A percentile compares a stretch with the other conserved stretches of the same genome.
phyloP scores from a whole-genome alignment of 1,140 invertebrate species.

The Geopemphigus sp. region DNA sequence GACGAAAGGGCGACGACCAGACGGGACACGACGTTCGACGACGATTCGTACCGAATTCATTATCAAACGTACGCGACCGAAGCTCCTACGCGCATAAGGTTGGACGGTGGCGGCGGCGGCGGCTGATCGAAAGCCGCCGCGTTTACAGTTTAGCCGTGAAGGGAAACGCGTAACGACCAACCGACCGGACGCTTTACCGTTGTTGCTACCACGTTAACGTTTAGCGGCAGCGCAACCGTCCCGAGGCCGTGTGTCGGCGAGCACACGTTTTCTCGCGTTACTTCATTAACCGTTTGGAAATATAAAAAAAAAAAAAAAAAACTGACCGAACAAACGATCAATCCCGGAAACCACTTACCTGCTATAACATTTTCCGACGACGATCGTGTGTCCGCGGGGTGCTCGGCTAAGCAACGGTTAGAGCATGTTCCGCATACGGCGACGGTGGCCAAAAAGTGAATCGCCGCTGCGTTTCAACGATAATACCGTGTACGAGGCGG shows the following conservation, averaged over 20 bases:
- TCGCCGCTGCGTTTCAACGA: background rate
- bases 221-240: background rate
- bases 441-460: conserved; percentile 1
- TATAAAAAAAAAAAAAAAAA: too few species aligned
- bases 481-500: background rate
- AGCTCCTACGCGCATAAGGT: too few species aligned
- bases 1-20: background rate
- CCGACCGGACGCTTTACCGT: background rate
- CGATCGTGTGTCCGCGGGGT: background rate
- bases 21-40: too few species aligned
- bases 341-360: conserved; percentile 1
- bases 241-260: too few species aligned
- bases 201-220: background rate
- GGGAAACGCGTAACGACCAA: conserved; percentile 33
- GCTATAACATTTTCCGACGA: conserved; percentile 42
- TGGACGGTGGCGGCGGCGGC: conserved; percentile 15
- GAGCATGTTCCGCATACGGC: conserved; percentile 23
- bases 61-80: conserved; percentile 13
- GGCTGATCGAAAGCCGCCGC: conserved; percentile 13
- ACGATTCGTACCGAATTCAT: background rate
- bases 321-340: background rate
- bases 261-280: too few species aligned
- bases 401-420: conserved; percentile 13
- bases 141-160: conserved; percentile 46
- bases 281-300: too few species aligned